These are phyloP conservation scores for Gopherus flavomarginatus DNA, from an alignment of 2,113 vertebrate species.

Conservation along the genomic window DNA sequence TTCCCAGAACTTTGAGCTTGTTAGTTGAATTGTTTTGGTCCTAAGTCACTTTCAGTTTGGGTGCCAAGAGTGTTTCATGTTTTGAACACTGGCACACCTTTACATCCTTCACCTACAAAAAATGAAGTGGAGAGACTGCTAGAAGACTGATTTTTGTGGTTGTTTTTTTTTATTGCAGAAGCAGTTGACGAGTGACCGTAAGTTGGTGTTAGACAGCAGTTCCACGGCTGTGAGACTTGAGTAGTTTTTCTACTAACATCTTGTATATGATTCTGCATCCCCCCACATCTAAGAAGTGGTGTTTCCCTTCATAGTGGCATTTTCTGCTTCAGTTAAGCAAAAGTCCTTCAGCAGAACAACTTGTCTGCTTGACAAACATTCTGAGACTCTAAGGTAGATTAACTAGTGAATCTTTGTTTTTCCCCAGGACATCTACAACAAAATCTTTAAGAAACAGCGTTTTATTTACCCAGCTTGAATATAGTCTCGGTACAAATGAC, in stretches of 20 bases:
- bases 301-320: accelerated
- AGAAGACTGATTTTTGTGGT: neutral
- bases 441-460: neutral
- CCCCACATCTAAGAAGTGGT: accelerated
- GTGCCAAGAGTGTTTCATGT: neutral
- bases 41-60: neutral
- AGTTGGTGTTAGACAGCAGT: neutral
- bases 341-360: neutral
- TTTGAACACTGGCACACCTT: neutral
- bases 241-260: neutral
- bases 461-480: neutral
- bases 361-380: neutral
- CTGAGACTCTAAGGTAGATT: neutral
- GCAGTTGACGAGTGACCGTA: neutral
- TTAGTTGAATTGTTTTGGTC: neutral
- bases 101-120: neutral
- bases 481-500: neutral
- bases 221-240: neutral
- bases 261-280: neutral
- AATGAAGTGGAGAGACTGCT: neutral
- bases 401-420: neutral
- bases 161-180: neutral
- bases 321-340: neutral
- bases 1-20: neutral
- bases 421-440: neutral